A percentile compares a stretch with the other conserved stretches of the same genome.
Conservation (phyloP, 1,140 invertebrate species). For the Ips nitidus region DNA sequence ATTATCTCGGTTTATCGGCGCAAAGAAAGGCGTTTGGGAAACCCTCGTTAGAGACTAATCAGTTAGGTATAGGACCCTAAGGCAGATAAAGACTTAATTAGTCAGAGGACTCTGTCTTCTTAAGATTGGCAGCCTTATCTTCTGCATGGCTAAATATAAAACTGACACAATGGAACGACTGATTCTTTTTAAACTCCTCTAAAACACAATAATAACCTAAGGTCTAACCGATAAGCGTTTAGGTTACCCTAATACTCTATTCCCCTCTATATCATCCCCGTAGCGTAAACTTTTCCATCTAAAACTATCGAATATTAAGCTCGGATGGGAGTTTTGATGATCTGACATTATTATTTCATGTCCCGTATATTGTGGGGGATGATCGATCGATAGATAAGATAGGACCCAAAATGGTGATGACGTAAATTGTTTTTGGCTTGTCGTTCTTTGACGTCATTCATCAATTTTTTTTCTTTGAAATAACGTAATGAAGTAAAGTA, state of each 20-base stretch:
- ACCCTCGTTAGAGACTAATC: conserved; percentile 29
- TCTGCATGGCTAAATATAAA: not conserved
- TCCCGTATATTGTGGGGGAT: not conserved
- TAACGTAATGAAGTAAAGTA: no score
- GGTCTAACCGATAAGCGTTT: not conserved
- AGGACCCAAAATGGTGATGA: no score
- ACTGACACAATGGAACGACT: conserved; percentile 2
- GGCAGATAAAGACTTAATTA: conserved; percentile 26
- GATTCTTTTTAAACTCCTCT: conserved; percentile 8
- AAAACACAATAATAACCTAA: not conserved
- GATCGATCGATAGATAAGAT: no score
- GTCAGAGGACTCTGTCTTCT: conserved; percentile 17
- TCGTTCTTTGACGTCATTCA: no score
- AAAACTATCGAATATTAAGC: conserved; percentile 24
- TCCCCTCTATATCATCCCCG: conserved; percentile 8
- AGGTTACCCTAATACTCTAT: not conserved
- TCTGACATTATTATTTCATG: conserved; percentile 13
- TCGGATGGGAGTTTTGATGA: conserved; percentile 14
- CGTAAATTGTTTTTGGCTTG: no score
- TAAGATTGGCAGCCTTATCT: conserved; percentile 22
- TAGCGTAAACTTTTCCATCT: conserved; percentile 19
- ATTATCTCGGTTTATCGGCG: conserved; percentile 18
- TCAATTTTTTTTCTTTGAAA: no score
- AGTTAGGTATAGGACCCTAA: conserved; percentile 12
- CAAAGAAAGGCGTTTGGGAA: conserved; percentile 14